phyloP scores from a whole-genome alignment of 2,113 vertebrate genomes.

The Ginglymostoma cirratum region DNA sequence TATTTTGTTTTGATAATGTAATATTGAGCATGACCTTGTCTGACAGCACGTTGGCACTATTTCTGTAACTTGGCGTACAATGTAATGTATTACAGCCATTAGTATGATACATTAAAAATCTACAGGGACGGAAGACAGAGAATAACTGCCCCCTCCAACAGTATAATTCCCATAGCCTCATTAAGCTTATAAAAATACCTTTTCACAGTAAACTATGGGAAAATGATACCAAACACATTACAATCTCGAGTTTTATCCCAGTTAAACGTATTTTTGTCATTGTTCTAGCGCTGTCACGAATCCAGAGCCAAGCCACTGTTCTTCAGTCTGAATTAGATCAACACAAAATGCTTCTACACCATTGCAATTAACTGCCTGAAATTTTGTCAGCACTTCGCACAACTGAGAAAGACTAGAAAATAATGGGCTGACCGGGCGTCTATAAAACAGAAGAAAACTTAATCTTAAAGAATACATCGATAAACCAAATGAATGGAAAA shows the following conservation, averaged over 20 bases:
- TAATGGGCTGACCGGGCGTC: not conserved
- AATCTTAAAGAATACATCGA: not conserved
- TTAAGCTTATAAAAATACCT: not conserved
- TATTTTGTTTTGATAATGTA: slow-evolving; percentile 28
- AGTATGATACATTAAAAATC: slow-evolving; percentile 5
- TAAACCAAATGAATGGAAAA: not conserved
- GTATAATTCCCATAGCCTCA: not conserved
- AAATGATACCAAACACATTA: not conserved
- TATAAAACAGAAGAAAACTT: not conserved
- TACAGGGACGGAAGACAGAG: not conserved
- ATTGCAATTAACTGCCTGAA: not conserved
- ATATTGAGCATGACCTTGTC: slow-evolving; percentile 12
- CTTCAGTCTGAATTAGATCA: not conserved
- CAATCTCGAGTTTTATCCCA: not conserved
- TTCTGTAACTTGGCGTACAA: not conserved
- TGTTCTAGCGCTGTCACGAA: not conserved
- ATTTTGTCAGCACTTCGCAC: not conserved
- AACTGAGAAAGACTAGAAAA: not conserved
- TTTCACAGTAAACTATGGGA: not conserved
- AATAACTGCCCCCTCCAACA: not conserved
- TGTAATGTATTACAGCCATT: not conserved
- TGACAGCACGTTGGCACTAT: slow-evolving; percentile 18
- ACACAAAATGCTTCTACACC: not conserved
- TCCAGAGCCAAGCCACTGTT: not conserved
- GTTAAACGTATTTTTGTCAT: not conserved